Conservation (phyloP, 2,888 invertebrate genomes). For the Sinhomidia bicolor region DNA sequence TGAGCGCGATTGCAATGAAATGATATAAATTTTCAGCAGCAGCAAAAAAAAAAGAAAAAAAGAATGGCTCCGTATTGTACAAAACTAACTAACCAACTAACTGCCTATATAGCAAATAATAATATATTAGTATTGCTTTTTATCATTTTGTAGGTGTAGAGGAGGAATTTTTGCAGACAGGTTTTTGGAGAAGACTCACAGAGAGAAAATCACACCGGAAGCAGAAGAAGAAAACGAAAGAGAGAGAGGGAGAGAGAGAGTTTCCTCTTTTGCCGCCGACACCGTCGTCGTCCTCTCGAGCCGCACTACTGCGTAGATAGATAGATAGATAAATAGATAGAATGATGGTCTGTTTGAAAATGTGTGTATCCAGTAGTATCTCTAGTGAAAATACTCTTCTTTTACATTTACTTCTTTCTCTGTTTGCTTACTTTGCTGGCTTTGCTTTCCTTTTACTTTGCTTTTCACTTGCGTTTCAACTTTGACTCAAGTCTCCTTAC, state of each 20-base stretch:
- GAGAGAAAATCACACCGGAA: conserved; percentile 59
- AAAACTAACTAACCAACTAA: not conserved
- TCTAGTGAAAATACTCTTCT: too few species aligned
- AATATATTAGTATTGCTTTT: too few species aligned
- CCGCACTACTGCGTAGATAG: not conserved
- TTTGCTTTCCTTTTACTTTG: conserved; percentile 3
- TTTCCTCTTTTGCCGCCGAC: conserved; percentile 56
- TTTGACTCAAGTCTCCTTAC: conserved; percentile 51
- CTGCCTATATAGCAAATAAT: too few species aligned
- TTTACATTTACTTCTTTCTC: not conserved
- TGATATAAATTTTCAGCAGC: not conserved
- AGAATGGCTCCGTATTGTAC: conserved; percentile 30
- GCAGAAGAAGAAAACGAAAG: conserved; percentile 64
- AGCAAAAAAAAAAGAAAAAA: conserved; percentile 44
- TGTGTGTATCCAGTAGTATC: conserved; percentile 5
- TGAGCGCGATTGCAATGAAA: not conserved
- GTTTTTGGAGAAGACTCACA: conserved; percentile 8
- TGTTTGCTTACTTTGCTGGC: conserved; percentile 25
- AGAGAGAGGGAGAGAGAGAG: too few species aligned
- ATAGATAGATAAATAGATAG: too few species aligned
- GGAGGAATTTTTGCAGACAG: too few species aligned
- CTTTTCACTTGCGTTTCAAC: conserved; percentile 15
- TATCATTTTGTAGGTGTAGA: too few species aligned
- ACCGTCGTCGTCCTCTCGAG: too few species aligned
- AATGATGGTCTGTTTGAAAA: too few species aligned